phyloP scores from a whole-genome alignment of 1,140 invertebrate species.

The Eurosta solidaginis region DNA sequence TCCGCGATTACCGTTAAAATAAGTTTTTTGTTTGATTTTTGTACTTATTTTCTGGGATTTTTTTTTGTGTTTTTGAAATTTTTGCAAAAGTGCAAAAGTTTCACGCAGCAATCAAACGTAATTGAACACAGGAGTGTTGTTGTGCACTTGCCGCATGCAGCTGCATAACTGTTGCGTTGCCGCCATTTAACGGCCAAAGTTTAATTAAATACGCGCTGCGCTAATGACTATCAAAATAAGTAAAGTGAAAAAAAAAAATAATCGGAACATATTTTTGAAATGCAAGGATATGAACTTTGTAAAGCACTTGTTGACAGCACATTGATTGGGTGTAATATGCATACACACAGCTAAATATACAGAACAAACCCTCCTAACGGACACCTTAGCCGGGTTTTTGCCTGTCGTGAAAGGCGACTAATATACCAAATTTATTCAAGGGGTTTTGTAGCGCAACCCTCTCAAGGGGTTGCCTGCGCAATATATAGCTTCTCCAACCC shows the following conservation, averaged over 20 bases:
- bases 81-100: slow-evolving; percentile 20
- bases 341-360: background rate
- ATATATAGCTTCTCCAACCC: no score
- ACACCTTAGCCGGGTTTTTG: no score
- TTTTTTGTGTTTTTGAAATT: background rate
- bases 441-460: no score
- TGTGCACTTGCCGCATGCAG: background rate
- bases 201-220: slow-evolving; percentile 36
- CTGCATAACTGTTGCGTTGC: slow-evolving; percentile 27
- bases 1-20: slow-evolving; percentile 29
- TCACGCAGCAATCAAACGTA: slow-evolving; percentile 22
- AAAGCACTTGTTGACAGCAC: background rate
- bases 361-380: no score
- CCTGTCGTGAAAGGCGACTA: no score
- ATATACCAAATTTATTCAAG: no score
- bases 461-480: no score
- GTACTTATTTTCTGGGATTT: background rate
- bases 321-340: slow-evolving; percentile 6
- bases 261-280: background rate
- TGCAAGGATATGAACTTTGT: background rate
- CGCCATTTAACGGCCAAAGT: slow-evolving; percentile 34
- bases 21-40: slow-evolving; percentile 39
- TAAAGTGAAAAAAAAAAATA: background rate
- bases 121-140: slow-evolving; percentile 22
- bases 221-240: background rate